Conservation (phyloP, 2,797 vertebrate genomes). For the Leptatherina wallacei region DNA sequence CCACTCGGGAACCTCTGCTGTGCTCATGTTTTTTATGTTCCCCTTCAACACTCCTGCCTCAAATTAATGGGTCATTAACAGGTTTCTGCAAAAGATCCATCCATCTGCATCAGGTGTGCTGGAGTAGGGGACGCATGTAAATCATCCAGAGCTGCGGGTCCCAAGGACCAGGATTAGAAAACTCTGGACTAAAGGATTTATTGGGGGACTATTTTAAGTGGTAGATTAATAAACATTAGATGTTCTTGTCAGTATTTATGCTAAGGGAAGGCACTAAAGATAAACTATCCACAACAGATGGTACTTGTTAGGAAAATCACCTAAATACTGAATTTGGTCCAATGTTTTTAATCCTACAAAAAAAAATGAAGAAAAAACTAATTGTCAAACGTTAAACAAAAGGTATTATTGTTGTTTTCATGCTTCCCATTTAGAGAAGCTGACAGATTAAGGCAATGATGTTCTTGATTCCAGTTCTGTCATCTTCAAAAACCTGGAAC, state of each 20-base stretch:
- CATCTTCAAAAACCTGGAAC: constrained; percentile 21
- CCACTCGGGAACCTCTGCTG: not conserved
- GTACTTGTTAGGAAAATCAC: not conserved
- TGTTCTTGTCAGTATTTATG: constrained; percentile 5
- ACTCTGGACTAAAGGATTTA: not conserved
- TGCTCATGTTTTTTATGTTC: constrained; percentile 1
- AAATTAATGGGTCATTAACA: constrained; percentile 1
- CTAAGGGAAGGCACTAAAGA: constrained; percentile 1
- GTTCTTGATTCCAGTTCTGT: constrained; percentile 1
- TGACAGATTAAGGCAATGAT: not conserved
- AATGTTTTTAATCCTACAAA: not conserved
- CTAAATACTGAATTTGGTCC: not conserved
- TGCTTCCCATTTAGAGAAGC: not conserved
- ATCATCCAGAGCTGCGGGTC: not conserved
- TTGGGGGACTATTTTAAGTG: constrained; percentile 4
- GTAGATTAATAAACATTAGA: constrained; percentile 31
- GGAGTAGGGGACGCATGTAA: not conserved
- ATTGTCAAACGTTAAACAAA: not conserved
- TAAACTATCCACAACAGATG: not conserved
- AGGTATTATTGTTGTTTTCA: not conserved
- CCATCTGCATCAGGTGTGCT: not conserved
- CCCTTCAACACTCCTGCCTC: not conserved
- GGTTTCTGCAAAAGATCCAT: not conserved
- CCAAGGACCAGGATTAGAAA: not conserved
- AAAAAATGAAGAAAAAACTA: not conserved